Evolutionary conservation across 1,140 invertebrate genomes (phyloP).

Genomic region (Leptinotarsa texana): DNA sequence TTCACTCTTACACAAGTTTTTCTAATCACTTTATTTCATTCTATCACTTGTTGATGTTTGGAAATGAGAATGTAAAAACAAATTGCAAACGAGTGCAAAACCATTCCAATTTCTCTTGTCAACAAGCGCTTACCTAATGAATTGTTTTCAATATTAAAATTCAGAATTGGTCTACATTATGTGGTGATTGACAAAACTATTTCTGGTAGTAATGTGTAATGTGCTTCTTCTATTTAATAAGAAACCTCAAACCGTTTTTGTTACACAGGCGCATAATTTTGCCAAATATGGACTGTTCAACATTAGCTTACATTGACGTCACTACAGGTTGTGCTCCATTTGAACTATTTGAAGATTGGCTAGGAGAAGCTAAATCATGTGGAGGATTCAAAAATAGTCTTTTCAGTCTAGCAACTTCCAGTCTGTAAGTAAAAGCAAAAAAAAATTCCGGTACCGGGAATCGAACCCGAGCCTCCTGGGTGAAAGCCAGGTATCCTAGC

Average conservation of each 20-base stretch:
- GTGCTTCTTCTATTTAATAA: not conserved
- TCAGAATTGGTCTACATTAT: no score
- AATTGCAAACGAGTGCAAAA: not conserved
- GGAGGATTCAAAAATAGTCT: not conserved
- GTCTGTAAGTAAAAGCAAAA: conserved; percentile 30
- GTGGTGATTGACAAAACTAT: no score
- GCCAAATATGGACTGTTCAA: conserved; percentile 3
- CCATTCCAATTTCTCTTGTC: not conserved
- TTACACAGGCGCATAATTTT: not conserved
- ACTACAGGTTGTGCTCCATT: not conserved
- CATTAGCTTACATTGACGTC: conserved; percentile 9
- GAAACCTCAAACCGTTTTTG: not conserved
- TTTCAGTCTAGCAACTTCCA: conserved; percentile 15
- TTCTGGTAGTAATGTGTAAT: no score
- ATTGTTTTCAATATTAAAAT: no score
- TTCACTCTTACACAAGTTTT: no score
- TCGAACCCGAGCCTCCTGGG: conserved; percentile 50
- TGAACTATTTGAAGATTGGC: conserved; percentile 2
- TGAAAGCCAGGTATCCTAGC: conserved; percentile 49
- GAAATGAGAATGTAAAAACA: not conserved
- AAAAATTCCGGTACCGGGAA: conserved; percentile 45
- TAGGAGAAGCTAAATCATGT: conserved; percentile 10
- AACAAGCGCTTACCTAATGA: not conserved
- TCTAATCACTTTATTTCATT: no score
- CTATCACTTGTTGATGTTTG: not conserved